Evolutionary conservation across 2,113 vertebrate species (phyloP).

Genomic region (Sterna hirundo): DNA sequence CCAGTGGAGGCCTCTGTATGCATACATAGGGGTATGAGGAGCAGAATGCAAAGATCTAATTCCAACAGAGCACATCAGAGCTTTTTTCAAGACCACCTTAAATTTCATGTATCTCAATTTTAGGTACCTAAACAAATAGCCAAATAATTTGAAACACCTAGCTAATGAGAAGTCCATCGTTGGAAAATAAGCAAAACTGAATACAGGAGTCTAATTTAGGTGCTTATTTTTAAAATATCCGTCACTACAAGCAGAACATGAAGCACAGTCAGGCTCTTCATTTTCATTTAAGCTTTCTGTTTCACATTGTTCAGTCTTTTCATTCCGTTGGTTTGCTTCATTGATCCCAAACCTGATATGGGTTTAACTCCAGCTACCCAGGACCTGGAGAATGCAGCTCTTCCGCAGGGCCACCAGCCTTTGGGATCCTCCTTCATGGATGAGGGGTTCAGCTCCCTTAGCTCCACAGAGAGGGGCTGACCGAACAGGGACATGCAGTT

Average conservation of each 20-base stretch:
- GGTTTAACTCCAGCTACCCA: neutral
- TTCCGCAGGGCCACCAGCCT: neutral
- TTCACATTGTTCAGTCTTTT: neutral
- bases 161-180: neutral
- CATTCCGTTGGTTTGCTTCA: neutral
- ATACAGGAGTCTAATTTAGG: neutral
- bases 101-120: neutral
- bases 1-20: too few species aligned
- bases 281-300: neutral
- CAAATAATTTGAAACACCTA: neutral
- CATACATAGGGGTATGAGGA: neutral
- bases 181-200: neutral
- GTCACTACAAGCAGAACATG: neutral
- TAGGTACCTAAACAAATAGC: neutral
- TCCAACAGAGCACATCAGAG: neutral
- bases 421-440: neutral
- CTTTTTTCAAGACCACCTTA: neutral
- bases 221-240: neutral
- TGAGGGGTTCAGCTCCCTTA: neutral
- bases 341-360: rapidly evolving
- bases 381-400: neutral
- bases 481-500: neutral
- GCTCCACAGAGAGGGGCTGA: neutral
- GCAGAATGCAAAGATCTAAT: neutral
- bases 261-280: neutral